phyloP scores from a whole-genome alignment of 64 coral and sea anemone species.

The Trachythela sp. region DNA sequence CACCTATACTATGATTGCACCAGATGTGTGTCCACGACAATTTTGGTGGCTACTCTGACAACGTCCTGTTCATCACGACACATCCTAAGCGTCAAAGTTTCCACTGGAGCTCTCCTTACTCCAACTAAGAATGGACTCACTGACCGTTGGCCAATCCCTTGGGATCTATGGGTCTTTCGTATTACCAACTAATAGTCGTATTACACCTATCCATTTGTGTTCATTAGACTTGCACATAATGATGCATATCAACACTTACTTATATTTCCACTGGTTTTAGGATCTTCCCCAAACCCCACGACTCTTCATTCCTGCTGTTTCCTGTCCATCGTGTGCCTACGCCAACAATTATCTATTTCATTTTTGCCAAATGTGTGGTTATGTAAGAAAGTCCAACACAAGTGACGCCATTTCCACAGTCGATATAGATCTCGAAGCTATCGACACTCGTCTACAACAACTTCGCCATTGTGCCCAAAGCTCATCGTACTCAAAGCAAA shows the following conservation, averaged over 20 bases:
- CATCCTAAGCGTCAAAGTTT: not conserved
- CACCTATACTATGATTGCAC: not conserved
- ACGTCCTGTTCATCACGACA: no score
- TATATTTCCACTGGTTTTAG: not conserved
- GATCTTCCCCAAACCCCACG: not conserved
- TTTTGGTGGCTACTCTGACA: slow-evolving; percentile 12
- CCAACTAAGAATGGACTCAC: not conserved
- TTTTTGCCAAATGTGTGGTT: slow-evolving; percentile 53
- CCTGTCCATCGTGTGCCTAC: slow-evolving; percentile 20
- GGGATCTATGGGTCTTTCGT: slow-evolving; percentile 37
- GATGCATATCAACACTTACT: not conserved
- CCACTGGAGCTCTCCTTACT: not conserved
- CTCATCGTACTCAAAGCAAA: not conserved
- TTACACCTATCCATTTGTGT: not conserved
- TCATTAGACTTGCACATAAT: not conserved
- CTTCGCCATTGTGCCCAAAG: not conserved
- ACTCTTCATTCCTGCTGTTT: slow-evolving; percentile 26
- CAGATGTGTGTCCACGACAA: not conserved
- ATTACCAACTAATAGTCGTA: not conserved
- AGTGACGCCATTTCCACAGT: not conserved
- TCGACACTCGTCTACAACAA: not conserved
- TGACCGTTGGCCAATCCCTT: slow-evolving; percentile 2
- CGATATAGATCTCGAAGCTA: not conserved
- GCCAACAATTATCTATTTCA: slow-evolving; percentile 28
- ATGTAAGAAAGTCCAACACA: not conserved